Conservation (phyloP, 2,888 invertebrate genomes). For the Sycophila texana region DNA sequence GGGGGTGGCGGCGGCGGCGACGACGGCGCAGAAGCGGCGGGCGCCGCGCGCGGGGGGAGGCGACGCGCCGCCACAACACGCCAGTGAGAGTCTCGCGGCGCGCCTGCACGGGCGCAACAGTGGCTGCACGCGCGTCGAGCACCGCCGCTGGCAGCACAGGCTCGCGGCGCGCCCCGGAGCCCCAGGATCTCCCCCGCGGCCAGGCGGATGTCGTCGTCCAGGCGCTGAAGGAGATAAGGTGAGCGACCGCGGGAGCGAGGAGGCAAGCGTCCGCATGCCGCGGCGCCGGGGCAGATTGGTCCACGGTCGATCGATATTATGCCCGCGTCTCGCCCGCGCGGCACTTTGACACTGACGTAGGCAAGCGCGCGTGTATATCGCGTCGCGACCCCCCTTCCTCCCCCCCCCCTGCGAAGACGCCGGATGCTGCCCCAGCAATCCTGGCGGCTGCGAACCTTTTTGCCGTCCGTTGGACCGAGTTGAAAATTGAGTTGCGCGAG, state of each 20-base stretch:
- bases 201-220: too few species aligned
- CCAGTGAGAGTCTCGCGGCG: slow-evolving; percentile 6
- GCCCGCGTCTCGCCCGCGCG: neutral
- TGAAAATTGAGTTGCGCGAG: too few species aligned
- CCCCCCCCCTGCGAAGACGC: too few species aligned
- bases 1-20: too few species aligned
- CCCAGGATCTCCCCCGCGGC: neutral
- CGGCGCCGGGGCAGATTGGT: slow-evolving; percentile 29
- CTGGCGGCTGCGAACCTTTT: too few species aligned
- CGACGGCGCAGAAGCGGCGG: too few species aligned
- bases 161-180: neutral
- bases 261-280: neutral
- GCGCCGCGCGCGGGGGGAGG: neutral
- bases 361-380: neutral
- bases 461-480: too few species aligned
- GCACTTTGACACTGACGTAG: neutral
- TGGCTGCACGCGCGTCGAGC: slow-evolving; percentile 39
- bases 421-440: too few species aligned
- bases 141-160: neutral
- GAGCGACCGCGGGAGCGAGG: neutral
- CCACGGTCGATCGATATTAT: slow-evolving; percentile 49
- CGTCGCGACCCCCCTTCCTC: too few species aligned
- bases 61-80: neutral
- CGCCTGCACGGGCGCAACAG: slow-evolving; percentile 47
- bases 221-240: neutral